phyloP scores from a whole-genome alignment of 35 echinoderm and acorn worm genomes.

The Diadema setosum region DNA sequence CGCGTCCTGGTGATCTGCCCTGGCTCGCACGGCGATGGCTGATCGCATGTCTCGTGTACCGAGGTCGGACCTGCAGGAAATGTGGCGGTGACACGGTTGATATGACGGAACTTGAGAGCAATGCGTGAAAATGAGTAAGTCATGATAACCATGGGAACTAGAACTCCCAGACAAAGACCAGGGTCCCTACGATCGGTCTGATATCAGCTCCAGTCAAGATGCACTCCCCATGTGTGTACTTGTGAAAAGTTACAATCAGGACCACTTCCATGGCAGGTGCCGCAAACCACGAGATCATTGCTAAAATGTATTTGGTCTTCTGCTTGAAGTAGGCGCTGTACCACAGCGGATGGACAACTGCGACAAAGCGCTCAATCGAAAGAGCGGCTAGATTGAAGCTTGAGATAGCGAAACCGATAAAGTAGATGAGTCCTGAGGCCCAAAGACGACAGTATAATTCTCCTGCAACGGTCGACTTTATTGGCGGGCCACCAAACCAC shows the following conservation, averaged over 20 bases:
- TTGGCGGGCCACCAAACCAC: too few species aligned
- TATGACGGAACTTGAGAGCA: slow-evolving; percentile 28
- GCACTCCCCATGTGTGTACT: not conserved
- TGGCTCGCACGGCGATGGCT: too few species aligned
- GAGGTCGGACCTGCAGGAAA: not conserved
- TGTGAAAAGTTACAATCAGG: not conserved
- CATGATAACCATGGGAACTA: slow-evolving; percentile 66
- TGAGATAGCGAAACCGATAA: slow-evolving; percentile 38
- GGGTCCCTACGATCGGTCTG: not conserved
- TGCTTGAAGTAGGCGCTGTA: slow-evolving; percentile 36
- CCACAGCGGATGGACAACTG: slow-evolving; percentile 52
- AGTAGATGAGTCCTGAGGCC: too few species aligned
- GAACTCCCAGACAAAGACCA: slow-evolving; percentile 58
- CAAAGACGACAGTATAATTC: too few species aligned
- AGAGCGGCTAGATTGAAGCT: slow-evolving; percentile 73
- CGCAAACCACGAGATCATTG: slow-evolving; percentile 30
- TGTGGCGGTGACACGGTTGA: not conserved
- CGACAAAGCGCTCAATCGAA: slow-evolving; percentile 68
- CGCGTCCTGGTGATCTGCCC: too few species aligned
- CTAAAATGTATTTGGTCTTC: not conserved
- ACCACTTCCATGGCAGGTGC: slow-evolving; percentile 33
- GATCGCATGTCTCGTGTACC: not conserved
- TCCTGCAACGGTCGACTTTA: too few species aligned
- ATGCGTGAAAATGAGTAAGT: slow-evolving; percentile 49
- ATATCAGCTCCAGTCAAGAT: not conserved